phyloP scores from a whole-genome alignment of 2,113 vertebrate species.

The Pelobates fuscus region DNA sequence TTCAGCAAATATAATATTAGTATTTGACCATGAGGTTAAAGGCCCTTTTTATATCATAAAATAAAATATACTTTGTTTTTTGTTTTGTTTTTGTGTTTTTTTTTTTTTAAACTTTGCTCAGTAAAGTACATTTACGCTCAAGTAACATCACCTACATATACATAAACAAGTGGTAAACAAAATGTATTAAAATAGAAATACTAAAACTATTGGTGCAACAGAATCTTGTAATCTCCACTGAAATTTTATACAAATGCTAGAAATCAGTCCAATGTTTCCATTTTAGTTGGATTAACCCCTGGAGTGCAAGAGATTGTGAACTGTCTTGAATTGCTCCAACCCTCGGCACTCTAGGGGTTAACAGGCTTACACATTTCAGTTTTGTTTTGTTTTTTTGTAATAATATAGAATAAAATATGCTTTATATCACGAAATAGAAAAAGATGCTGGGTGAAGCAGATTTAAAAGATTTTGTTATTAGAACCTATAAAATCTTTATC shows the following conservation, averaged over 20 bases:
- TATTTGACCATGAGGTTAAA: conserved; percentile 99
- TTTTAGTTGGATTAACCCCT: conserved; percentile 71
- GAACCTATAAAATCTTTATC: conserved; percentile 94
- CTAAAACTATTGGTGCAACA: conserved; percentile 99
- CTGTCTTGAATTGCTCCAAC: background rate
- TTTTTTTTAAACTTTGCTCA: conserved; percentile 97
- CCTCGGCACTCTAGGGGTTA: conserved; percentile 23
- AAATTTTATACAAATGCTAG: conserved; percentile 97
- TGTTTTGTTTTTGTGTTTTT: background rate
- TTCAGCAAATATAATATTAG: conserved; percentile 99
- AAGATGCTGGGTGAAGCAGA: conserved; percentile 93
- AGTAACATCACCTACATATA: conserved; percentile 99
- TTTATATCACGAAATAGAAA: conserved; percentile 99
- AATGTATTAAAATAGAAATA: conserved; percentile 99
- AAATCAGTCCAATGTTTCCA: conserved; percentile 87
- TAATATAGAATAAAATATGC: conserved; percentile 99
- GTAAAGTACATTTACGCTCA: conserved; percentile 99
- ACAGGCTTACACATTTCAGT: conserved; percentile 89
- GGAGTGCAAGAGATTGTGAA: background rate
- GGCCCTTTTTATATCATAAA: conserved; percentile 99
- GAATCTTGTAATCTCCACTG: conserved; percentile 94
- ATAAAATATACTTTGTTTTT: conserved; percentile 98
- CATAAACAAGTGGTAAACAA: conserved; percentile 99
- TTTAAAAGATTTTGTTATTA: conserved; percentile 86
- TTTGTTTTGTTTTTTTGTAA: conserved; percentile 81